Evolutionary conservation across 2,888 invertebrate genomes (phyloP).

Genomic region (Lasius platythorax): DNA sequence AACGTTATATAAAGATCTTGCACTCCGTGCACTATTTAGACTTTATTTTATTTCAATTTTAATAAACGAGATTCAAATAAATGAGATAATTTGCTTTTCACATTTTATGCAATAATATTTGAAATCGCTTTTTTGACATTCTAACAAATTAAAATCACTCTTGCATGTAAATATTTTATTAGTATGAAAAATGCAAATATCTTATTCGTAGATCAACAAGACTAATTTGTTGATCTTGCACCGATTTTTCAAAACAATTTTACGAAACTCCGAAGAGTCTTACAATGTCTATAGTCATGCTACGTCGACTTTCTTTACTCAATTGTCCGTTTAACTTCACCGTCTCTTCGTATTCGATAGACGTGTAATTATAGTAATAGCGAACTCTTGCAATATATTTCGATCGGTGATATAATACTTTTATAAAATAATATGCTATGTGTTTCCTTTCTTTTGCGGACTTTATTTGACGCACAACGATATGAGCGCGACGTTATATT

Average conservation of each 20-base stretch:
- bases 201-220: not conserved
- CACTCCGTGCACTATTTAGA: not conserved
- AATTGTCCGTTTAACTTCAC: not conserved
- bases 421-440: not conserved
- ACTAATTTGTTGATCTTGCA: not conserved
- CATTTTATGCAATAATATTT: not conserved
- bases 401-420: conserved; percentile 8
- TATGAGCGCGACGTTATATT: not conserved
- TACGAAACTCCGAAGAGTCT: not conserved
- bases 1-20: not conserved
- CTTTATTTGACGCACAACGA: not conserved
- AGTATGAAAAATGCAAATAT: not conserved
- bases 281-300: conserved; percentile 10
- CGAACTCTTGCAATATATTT: conserved; percentile 8
- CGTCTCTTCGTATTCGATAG: not conserved
- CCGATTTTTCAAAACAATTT: not conserved
- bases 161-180: not conserved
- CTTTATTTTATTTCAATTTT: not conserved
- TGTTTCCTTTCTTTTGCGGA: not conserved
- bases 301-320: not conserved
- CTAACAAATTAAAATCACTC: not conserved
- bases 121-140: not conserved
- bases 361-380: not conserved
- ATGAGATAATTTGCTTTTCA: not conserved
- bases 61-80: not conserved